Evolutionary conservation across 2,113 vertebrate genomes (phyloP).

Genomic region (Pseudorasbora parva): DNA sequence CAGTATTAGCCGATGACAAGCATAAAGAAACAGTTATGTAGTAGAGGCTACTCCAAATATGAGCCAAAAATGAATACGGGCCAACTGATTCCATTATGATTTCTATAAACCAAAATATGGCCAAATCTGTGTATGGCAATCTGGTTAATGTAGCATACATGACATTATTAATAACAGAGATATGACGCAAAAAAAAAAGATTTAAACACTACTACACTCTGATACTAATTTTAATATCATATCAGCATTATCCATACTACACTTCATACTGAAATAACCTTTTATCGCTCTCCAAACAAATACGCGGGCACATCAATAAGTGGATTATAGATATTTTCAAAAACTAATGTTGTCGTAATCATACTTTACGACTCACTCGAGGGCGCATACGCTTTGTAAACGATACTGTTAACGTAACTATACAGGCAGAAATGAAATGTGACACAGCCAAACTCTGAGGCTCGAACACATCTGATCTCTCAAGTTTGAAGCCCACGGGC

Average conservation of each 20-base stretch:
- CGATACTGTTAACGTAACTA: neutral
- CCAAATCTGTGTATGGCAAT: neutral
- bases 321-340: neutral
- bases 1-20: neutral
- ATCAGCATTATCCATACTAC: neutral
- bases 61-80: neutral
- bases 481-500: conserved; percentile 2
- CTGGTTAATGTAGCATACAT: neutral
- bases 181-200: neutral
- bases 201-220: neutral
- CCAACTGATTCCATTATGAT: neutral
- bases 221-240: neutral
- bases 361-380: neutral
- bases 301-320: no score
- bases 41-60: neutral
- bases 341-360: neutral
- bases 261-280: neutral
- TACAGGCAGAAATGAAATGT: neutral
- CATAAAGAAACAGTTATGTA: neutral
- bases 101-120: neutral
- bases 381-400: neutral
- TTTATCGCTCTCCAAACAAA: no score
- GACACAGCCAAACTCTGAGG: neutral
- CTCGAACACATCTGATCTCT: conserved; percentile 6
- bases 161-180: neutral